Percentiles rank a stretch among this genome's conserved stretches.
Evolutionary conservation across 2,888 invertebrate genomes (phyloP).

Genomic region (Drosophila histrio): DNA sequence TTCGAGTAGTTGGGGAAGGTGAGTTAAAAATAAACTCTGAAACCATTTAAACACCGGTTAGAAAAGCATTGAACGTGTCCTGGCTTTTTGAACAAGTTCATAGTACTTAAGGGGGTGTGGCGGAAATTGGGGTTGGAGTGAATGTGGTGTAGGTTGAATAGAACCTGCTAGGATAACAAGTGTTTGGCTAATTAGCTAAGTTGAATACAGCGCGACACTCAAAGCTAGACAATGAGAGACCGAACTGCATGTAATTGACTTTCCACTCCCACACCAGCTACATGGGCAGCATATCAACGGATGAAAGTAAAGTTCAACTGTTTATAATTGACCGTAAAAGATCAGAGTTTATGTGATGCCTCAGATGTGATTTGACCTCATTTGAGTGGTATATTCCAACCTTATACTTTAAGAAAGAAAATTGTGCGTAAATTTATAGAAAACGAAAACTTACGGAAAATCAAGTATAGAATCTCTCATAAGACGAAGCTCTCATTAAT

Average conservation of each 20-base stretch:
- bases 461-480: too few species aligned
- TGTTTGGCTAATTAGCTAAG: conserved; percentile 67
- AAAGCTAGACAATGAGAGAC: conserved; percentile 23
- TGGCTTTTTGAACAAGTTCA: conserved; percentile 43
- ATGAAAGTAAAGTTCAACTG: conserved; percentile 35
- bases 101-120: neutral
- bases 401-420: neutral
- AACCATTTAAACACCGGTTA: conserved; percentile 60
- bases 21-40: conserved; percentile 55
- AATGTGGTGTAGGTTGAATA: neutral
- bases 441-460: neutral
- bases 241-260: conserved; percentile 66
- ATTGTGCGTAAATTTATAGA: conserved; percentile 10
- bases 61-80: conserved; percentile 53
- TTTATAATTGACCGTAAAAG: conserved; percentile 44
- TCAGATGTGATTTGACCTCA: conserved; percentile 2
- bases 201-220: conserved; percentile 39
- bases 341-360: conserved; percentile 26
- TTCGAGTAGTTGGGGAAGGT: neutral
- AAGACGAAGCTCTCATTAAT: too few species aligned
- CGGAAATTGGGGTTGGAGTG: neutral
- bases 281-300: conserved; percentile 33
- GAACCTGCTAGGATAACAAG: conserved; percentile 47
- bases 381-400: conserved; percentile 4
- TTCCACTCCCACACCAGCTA: conserved; percentile 49